Evolutionary conservation across 2,888 invertebrate genomes (phyloP).

Genomic region (Glaucopsyche alexis): DNA sequence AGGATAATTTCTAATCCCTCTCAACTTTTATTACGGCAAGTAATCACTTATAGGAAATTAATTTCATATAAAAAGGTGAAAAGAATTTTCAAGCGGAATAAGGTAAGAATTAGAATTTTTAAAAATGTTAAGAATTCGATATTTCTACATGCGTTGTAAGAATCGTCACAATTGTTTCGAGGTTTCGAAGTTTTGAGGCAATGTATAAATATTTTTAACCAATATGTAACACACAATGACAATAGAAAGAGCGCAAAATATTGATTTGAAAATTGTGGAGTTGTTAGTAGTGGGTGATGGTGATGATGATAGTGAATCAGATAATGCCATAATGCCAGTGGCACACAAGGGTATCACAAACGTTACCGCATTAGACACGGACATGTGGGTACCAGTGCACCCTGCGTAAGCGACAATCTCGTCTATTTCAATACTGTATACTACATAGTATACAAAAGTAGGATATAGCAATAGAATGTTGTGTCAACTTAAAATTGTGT

Average conservation of each 20-base stretch:
- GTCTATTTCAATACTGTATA: background rate
- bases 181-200: too few relatives aligned
- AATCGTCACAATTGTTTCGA: too few relatives aligned
- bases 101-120: background rate
- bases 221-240: too few relatives aligned
- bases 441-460: background rate
- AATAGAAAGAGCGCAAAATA: too few relatives aligned
- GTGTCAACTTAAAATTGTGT: too few relatives aligned
- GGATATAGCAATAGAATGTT: too few relatives aligned
- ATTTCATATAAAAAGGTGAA: background rate
- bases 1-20: background rate
- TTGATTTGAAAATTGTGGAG: too few relatives aligned
- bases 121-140: background rate
- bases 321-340: slow-evolving; percentile 7
- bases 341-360: background rate
- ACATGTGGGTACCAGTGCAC: slow-evolving; percentile 14
- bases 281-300: background rate
- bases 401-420: background rate
- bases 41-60: background rate
- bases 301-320: background rate
- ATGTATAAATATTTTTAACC: too few relatives aligned
- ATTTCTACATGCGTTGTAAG: too few relatives aligned
- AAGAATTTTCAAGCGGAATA: background rate
- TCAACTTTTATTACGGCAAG: background rate
- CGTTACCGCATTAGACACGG: slow-evolving; percentile 7